phyloP scores from a whole-genome alignment of 2,888 invertebrate species.

The Cancer borealis region DNA sequence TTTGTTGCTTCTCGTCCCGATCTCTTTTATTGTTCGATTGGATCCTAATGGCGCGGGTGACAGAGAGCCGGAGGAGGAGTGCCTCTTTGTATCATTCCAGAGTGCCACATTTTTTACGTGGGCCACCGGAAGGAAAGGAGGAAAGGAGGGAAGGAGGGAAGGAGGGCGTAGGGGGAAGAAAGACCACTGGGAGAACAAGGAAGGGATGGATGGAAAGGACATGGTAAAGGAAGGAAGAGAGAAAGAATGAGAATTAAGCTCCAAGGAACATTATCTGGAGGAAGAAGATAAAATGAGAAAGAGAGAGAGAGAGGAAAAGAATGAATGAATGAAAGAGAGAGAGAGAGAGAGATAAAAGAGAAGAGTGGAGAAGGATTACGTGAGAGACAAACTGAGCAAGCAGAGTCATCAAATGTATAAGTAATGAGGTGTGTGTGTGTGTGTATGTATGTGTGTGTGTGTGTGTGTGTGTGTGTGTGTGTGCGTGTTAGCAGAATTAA shows the following conservation, averaged over 20 bases:
- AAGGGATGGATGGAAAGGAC: neutral
- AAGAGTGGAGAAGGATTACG: neutral
- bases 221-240: neutral
- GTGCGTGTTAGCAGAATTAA: neutral
- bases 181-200: no score
- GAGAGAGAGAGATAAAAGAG: neutral
- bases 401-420: conserved; percentile 1
- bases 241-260: neutral
- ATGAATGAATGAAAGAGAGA: neutral
- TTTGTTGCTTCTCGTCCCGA: conserved; percentile 58
- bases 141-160: neutral
- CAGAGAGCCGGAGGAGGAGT: conserved; percentile 34
- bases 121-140: neutral
- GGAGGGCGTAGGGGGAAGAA: neutral
- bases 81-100: neutral
- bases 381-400: neutral
- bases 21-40: conserved; percentile 69
- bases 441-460: neutral
- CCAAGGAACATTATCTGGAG: neutral
- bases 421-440: neutral
- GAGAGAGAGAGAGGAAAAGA: no score
- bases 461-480: conserved; percentile 32
- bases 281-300: neutral
- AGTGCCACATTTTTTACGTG: neutral
- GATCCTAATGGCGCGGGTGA: conserved; percentile 66